Evolutionary conservation across 2,888 invertebrate species (phyloP).

Genomic region (Drosophila limbata): DNA sequence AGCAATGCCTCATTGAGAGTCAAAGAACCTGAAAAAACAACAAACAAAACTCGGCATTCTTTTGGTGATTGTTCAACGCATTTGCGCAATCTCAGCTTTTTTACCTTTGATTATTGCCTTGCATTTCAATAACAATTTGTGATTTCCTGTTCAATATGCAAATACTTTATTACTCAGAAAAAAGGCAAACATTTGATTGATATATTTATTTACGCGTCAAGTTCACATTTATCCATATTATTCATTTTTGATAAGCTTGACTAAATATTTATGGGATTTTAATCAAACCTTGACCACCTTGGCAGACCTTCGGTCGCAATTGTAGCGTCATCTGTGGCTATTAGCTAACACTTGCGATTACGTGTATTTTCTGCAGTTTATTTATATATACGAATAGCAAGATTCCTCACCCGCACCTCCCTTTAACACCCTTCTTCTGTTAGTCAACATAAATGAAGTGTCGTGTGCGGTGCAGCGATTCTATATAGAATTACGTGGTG

Average conservation of each 20-base stretch:
- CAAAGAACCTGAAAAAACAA: slow-evolving; percentile 28
- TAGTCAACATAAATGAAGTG: slow-evolving; percentile 19
- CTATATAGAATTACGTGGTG: slow-evolving; percentile 72
- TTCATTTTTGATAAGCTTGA: slow-evolving; percentile 29
- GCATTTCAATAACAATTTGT: slow-evolving; percentile 13
- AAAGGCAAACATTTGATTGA: slow-evolving; percentile 8
- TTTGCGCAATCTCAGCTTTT: slow-evolving; percentile 17
- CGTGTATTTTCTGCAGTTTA: slow-evolving; percentile 36
- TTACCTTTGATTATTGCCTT: slow-evolving; percentile 21
- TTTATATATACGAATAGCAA: slow-evolving; percentile 35
- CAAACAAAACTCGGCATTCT: slow-evolving; percentile 17
- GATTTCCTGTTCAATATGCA: slow-evolving; percentile 46
- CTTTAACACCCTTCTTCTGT: not conserved
- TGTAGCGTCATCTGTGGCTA: slow-evolving; percentile 65
- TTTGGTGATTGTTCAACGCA: slow-evolving; percentile 20
- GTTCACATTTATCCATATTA: not conserved
- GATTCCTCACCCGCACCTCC: not conserved
- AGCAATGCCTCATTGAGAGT: slow-evolving; percentile 31
- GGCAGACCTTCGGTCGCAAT: slow-evolving; percentile 54
- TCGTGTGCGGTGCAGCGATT: slow-evolving; percentile 35
- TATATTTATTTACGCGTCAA: not conserved
- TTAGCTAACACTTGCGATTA: slow-evolving; percentile 70
- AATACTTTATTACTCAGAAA: slow-evolving; percentile 12
- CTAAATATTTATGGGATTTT: slow-evolving; percentile 22
- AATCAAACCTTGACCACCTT: slow-evolving; percentile 63